A percentile compares a stretch with the other conserved stretches of the same genome.
phyloP scores from a whole-genome alignment of 1,140 invertebrate species.

The Tetramorium parvispinum region DNA sequence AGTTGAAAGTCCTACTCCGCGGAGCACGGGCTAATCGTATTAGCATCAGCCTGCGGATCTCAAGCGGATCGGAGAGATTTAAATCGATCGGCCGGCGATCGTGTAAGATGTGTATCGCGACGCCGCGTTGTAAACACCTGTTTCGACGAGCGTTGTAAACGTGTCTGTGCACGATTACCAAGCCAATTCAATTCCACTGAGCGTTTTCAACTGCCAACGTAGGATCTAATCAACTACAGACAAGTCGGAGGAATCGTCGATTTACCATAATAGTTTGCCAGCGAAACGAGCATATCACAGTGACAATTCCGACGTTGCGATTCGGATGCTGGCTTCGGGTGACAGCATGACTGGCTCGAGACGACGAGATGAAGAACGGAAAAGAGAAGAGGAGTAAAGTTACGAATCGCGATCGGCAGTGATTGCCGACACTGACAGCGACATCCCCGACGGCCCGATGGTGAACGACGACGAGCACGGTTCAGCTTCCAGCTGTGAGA shows the following conservation, averaged over 20 bases:
- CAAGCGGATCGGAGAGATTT: conserved; percentile 27
- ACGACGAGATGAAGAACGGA: conserved; percentile 28
- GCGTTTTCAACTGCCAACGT: neutral
- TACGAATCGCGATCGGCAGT: conserved; percentile 23
- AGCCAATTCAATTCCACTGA: neutral
- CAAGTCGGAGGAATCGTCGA: neutral
- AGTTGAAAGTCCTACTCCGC: neutral
- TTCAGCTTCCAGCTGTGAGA: neutral
- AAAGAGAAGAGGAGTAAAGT: conserved; percentile 57
- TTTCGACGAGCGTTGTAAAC: neutral
- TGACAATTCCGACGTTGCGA: conserved; percentile 73
- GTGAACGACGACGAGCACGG: conserved; percentile 12
- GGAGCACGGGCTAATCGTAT: conserved; percentile 1
- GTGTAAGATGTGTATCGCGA: neutral
- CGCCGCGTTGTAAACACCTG: conserved; percentile 36
- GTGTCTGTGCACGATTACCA: neutral
- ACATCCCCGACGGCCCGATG: neutral
- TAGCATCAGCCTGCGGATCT: neutral
- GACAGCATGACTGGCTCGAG: conserved; percentile 33
- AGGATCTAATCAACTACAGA: neutral
- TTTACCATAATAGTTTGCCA: conserved; percentile 80
- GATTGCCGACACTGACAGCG: conserved; percentile 8
- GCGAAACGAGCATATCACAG: conserved; percentile 80
- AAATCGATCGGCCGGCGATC: conserved; percentile 24
- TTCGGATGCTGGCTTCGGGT: conserved; percentile 12